These are phyloP conservation scores for Leptinotarsa juncta DNA, from an alignment of 2,888 invertebrate genomes.

Conservation along the genomic window DNA sequence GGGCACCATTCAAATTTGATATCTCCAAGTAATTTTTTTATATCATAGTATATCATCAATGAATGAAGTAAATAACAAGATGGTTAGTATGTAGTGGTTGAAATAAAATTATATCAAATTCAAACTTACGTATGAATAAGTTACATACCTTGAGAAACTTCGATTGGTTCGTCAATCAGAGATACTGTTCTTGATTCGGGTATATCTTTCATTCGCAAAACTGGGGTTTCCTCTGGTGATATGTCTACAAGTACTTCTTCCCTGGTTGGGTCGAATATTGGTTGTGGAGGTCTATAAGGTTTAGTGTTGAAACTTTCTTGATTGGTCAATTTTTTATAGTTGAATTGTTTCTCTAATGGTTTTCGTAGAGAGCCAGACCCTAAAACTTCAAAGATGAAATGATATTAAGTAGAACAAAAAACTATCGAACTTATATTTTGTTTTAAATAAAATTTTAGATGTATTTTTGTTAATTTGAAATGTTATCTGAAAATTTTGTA, in stretches of 20 bases:
- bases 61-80: no score
- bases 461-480: no score
- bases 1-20: no score
- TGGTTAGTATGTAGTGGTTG: no score
- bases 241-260: slow-evolving; percentile 84
- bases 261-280: slow-evolving; percentile 54
- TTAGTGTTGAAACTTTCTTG: slow-evolving; percentile 66
- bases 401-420: background rate
- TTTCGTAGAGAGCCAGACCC: slow-evolving; percentile 50
- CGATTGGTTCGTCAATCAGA: slow-evolving; percentile 80
- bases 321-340: slow-evolving; percentile 85
- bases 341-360: slow-evolving; percentile 75
- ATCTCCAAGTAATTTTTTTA: no score
- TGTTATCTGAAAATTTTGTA: no score
- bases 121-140: background rate
- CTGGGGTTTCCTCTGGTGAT: slow-evolving; percentile 67
- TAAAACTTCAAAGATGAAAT: slow-evolving; percentile 28
- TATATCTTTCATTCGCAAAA: slow-evolving; percentile 40
- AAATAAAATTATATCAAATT: no score
- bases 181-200: slow-evolving; percentile 64
- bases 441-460: no score
- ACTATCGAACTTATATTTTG: no score
- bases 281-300: slow-evolving; percentile 66
- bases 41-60: no score
- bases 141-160: slow-evolving; percentile 71